Base-by-base conservation (phyloP, 92 coral and sea anemone genomes). In the Phenganax stokvisi region DNA sequence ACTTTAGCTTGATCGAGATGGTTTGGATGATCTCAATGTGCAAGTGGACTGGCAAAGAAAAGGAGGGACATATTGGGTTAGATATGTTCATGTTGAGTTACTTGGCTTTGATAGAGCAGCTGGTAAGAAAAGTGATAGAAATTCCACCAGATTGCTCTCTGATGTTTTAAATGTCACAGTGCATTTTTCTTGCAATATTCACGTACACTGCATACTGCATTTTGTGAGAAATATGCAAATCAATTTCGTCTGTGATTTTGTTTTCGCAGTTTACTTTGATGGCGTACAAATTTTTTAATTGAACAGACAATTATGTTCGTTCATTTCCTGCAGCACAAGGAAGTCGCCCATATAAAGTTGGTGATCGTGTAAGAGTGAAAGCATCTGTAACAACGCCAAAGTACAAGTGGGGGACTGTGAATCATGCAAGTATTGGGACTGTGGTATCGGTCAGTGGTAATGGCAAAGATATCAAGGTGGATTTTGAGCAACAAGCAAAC, bases 1-100 rank as follows among this genome's bases (percentile, higher is more conserved):
- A 12, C 70, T 84, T 3, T 74, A 94, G 98, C 97, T 94, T 60
- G 98, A 94, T 84, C 97, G 98, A 25, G 98, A 94, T 86, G 98
- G 98, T 11, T 82, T 94, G 25, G 97, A 94, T 71, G 98, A 94
- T 84, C 88, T 94, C 56, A 94, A 94, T 69, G 98, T 94, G 27
- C 98, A 94, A 86, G 94, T 93, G 25, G 97, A 94, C 77, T 94
- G 98, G 98, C 96, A 90, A 87, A 93, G 93, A 54, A 94, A 94
- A 78, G 96, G 93, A 17, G 98, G 98, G 2, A 94, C 97, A 10
- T 94, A 94, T 90, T 94, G 98, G 98, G 98, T 94, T 51, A 85
- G 98, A 72, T 93, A 93, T 51, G 97, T 91, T 0, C 98, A 93
- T 71, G 98, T 92, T 71, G 97, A 93, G 78, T 75, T 93, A 57